Percentiles rank a stretch among this genome's conserved stretches.
Conservation (phyloP, 2,888 invertebrate genomes). For the Dynastes grantii region DNA sequence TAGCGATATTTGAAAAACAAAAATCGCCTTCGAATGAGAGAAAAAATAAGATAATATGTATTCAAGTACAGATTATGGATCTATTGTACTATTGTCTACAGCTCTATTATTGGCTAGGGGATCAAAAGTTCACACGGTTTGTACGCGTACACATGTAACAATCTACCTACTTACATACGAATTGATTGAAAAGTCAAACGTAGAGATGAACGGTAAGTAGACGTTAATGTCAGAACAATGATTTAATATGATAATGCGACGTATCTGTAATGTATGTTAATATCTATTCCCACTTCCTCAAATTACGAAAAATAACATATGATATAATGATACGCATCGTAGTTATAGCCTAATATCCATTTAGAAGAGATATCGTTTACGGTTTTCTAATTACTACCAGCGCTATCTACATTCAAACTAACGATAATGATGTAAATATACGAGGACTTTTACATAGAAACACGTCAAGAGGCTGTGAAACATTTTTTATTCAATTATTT, state of each 20-base stretch:
- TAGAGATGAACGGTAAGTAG: conserved; percentile 1
- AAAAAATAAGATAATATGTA: conserved; percentile 40
- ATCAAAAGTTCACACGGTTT: conserved; percentile 45
- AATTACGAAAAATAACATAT: conserved; percentile 8
- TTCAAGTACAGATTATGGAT: conserved; percentile 46
- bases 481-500: too few species aligned
- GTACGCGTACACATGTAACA: conserved; percentile 1
- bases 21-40: not conserved
- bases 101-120: conserved; percentile 40
- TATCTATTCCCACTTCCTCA: not conserved
- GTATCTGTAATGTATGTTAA: not conserved
- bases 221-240: conserved; percentile 23
- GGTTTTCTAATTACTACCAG: conserved; percentile 17
- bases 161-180: conserved; percentile 23
- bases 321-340: not conserved
- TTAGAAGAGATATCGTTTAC: conserved; percentile 7
- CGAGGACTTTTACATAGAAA: not conserved
- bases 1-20: conserved; percentile 34
- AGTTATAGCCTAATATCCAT: conserved; percentile 9
- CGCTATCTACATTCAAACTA: not conserved
- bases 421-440: conserved; percentile 9
- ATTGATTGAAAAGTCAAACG: conserved; percentile 15
- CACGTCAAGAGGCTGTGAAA: not conserved
- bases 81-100: conserved; percentile 49
- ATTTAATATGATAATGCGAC: conserved; percentile 15